Percentiles rank a stretch among this genome's conserved stretches.
Evolutionary conservation across 2,888 invertebrate species (phyloP).

Genomic region (Plebejus anna): DNA sequence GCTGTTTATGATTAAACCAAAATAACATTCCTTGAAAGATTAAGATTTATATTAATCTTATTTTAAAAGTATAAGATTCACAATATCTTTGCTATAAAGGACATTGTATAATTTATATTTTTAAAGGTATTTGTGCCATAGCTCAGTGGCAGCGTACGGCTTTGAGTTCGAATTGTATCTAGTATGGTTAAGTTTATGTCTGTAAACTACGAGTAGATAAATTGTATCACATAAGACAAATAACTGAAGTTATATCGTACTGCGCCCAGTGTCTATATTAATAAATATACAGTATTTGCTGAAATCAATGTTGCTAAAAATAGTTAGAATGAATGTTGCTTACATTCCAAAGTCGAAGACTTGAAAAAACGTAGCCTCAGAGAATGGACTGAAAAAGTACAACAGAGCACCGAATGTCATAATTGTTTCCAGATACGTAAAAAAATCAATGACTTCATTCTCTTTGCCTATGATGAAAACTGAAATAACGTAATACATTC

Average conservation of each 20-base stretch:
- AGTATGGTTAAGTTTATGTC: slow-evolving; percentile 65
- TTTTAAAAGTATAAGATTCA: slow-evolving; percentile 29
- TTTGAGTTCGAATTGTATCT: slow-evolving; percentile 67
- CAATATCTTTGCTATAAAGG: slow-evolving; percentile 44
- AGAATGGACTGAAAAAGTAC: not conserved
- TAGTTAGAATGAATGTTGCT: slow-evolving; percentile 47
- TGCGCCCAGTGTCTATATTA: slow-evolving; percentile 49
- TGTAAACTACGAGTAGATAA: slow-evolving; percentile 68
- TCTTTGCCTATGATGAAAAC: slow-evolving; percentile 41
- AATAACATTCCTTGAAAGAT: slow-evolving; percentile 30
- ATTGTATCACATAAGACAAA: slow-evolving; percentile 60
- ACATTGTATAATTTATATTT: slow-evolving; percentile 56
- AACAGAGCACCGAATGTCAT: not conserved
- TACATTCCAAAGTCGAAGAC: slow-evolving; percentile 53
- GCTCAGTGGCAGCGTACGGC: slow-evolving; percentile 67
- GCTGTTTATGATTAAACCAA: slow-evolving; percentile 30
- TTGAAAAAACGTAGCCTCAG: not conserved
- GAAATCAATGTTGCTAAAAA: slow-evolving; percentile 45
- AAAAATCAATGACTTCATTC: not conserved
- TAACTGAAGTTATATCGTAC: slow-evolving; percentile 49
- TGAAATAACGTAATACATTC: slow-evolving; percentile 66
- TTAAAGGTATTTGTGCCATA: slow-evolving; percentile 77
- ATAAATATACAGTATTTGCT: slow-evolving; percentile 42
- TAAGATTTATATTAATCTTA: slow-evolving; percentile 26
- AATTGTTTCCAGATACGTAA: not conserved